Base-by-base conservation (phyloP, 1,140 invertebrate species). In the Heliconius hewitsoni region DNA sequence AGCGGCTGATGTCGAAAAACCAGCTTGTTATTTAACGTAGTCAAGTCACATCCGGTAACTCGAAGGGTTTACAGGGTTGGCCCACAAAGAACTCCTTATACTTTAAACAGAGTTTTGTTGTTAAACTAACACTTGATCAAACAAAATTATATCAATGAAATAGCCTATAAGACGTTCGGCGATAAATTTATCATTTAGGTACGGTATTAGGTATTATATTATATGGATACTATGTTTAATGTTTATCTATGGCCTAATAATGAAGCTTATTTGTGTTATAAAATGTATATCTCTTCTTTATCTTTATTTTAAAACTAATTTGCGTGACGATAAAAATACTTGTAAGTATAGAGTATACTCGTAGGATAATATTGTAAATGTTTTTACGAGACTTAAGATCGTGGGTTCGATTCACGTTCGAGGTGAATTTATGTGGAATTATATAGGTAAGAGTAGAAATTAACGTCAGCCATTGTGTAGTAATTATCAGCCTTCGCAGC, bases 71-170 rank as follows among this genome's bases (percentile, higher is more conserved):
- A 73, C 85, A 86, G 80, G 83, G 84, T 81, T 84, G 71, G 60
- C 76, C 57, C 86, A 87, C 90, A 91, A 85, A 87, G 83, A 76
- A 77, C 77, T 87, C 74, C 90, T 89, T 83, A 90, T 87, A 78
- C 72, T 73, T 81, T 46, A 79, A 87, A 86, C 82, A 92, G 81
- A 77, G 60, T 81, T 81, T 83, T 86, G 81, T 88, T 91, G 88
- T 89, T 90, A 90, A 89, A 78, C 82, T 74, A 84, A 85, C 90
- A 92, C 90, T 92, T 92, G 90, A 89, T 90, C 89, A 92, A 92
- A 92, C 86, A 91, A 60, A 27, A 27, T 30, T 27, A 23, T 30
- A 66, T 66, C 23, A 66, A 66, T 66, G 23, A 66, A 66, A 60
- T 60, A 27, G 23, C 13, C 9, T 66, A 30, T 66, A 66, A 66